Evolutionary conservation across 2,113 vertebrate genomes (phyloP).

Genomic region (Elgaria multicarinata): DNA sequence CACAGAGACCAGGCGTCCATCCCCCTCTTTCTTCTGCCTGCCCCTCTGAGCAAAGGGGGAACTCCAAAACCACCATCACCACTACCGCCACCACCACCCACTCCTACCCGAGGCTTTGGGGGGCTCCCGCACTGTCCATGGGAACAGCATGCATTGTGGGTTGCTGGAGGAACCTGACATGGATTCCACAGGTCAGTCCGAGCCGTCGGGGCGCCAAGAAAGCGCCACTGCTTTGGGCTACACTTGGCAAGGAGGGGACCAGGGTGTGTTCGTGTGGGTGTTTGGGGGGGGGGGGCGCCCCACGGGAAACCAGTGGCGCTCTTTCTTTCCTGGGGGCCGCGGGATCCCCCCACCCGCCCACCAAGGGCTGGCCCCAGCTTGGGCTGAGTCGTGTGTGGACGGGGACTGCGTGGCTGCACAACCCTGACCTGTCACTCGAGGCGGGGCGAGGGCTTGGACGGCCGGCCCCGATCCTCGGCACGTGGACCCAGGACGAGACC

Average conservation of each 20-base stretch:
- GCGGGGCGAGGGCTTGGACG: not conserved
- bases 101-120: constrained; percentile 78
- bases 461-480: not conserved
- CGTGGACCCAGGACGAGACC: fast-evolving
- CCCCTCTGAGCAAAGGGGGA: constrained; percentile 73
- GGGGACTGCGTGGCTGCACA: not conserved
- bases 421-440: not conserved
- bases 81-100: too few species aligned
- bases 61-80: constrained; percentile 55
- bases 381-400: not conserved
- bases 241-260: constrained; percentile 1
- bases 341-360: not conserved
- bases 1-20: constrained; percentile 22
- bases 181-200: constrained; percentile 99
- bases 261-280: constrained; percentile 29
- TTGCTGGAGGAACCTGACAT: constrained; percentile 99
- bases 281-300: not conserved
- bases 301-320: too few species aligned
- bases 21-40: constrained; percentile 56
- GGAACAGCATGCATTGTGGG: constrained; percentile 99
- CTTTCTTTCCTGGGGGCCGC: not conserved
- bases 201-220: not conserved
- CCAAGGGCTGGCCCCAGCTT: not conserved
- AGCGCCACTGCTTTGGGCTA: not conserved
- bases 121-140: constrained; percentile 90